phyloP scores from a whole-genome alignment of 2,888 invertebrate species.

The Drosophila diplacantha region DNA sequence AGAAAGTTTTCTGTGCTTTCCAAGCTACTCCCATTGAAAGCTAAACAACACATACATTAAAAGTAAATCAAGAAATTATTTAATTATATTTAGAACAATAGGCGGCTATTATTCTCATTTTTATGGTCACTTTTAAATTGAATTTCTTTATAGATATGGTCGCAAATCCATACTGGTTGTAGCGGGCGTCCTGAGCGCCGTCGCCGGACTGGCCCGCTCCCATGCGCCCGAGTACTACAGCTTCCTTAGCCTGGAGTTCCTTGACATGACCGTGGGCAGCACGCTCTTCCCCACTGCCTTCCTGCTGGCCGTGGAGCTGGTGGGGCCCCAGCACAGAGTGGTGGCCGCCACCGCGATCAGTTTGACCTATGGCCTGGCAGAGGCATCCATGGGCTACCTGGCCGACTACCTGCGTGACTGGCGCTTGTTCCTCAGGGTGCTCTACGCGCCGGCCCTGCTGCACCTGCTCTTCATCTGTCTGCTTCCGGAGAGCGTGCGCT shows the following conservation, averaged over 20 bases:
- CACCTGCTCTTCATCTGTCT: conserved; percentile 83
- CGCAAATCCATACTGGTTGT: conserved; percentile 81
- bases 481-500: conserved; percentile 85
- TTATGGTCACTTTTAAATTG: neutral
- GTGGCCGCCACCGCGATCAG: conserved; percentile 84
- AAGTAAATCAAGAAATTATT: too few species aligned
- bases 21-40: too few species aligned
- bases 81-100: too few species aligned
- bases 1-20: too few species aligned
- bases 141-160: conserved; percentile 77
- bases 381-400: conserved; percentile 82
- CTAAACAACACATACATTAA: too few species aligned
- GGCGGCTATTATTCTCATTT: too few species aligned
- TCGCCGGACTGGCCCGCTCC: conserved; percentile 83
- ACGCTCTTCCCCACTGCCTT: conserved; percentile 86
- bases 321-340: conserved; percentile 85
- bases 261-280: conserved; percentile 84
- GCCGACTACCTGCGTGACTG: conserved; percentile 84
- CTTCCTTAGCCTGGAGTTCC: conserved; percentile 84
- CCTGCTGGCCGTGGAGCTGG: conserved; percentile 85
- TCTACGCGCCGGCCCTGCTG: conserved; percentile 84
- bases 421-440: conserved; percentile 82
- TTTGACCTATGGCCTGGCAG: conserved; percentile 84
- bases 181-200: conserved; percentile 79
- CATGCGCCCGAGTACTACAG: conserved; percentile 84